Percentiles rank a stretch among this genome's conserved stretches.
These are phyloP conservation scores for Hoplodrina ambigua DNA, from an alignment of 2,888 invertebrate genomes.

Conservation along the genomic window DNA sequence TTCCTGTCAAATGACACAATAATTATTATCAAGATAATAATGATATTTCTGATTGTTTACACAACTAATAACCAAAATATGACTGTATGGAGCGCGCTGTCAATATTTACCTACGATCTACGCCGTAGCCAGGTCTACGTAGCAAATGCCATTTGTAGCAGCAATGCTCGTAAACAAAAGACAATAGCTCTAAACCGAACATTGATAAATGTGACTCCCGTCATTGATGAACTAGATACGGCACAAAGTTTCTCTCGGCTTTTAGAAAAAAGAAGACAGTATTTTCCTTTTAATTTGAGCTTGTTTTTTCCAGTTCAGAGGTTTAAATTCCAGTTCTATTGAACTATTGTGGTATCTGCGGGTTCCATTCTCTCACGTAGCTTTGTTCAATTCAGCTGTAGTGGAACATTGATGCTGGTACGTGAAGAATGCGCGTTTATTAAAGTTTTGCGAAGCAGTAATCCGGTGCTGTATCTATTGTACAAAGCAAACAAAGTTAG, in stretches of 20 bases:
- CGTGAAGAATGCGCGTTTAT: slow-evolving; percentile 50
- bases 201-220: slow-evolving; percentile 8
- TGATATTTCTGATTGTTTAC: no score
- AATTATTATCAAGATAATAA: no score
- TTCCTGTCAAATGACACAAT: no score
- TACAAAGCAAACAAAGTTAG: slow-evolving; percentile 45
- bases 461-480: slow-evolving; percentile 34
- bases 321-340: slow-evolving; percentile 52
- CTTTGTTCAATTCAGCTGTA: slow-evolving; percentile 45
- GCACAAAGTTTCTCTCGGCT: slow-evolving; percentile 7
- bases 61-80: no score
- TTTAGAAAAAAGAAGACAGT: slow-evolving; percentile 26
- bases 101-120: no score
- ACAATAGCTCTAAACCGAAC: not conserved
- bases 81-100: no score
- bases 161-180: not conserved
- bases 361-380: slow-evolving; percentile 39
- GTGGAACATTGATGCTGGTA: slow-evolving; percentile 29
- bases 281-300: slow-evolving; percentile 48
- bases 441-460: slow-evolving; percentile 46
- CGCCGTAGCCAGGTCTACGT: not conserved
- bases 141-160: slow-evolving; percentile 2
- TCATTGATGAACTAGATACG: slow-evolving; percentile 11
- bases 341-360: slow-evolving; percentile 49
- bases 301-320: slow-evolving; percentile 45